Conservation (phyloP, 2,113 vertebrate genomes). For the Tylochromis polylepis region DNA sequence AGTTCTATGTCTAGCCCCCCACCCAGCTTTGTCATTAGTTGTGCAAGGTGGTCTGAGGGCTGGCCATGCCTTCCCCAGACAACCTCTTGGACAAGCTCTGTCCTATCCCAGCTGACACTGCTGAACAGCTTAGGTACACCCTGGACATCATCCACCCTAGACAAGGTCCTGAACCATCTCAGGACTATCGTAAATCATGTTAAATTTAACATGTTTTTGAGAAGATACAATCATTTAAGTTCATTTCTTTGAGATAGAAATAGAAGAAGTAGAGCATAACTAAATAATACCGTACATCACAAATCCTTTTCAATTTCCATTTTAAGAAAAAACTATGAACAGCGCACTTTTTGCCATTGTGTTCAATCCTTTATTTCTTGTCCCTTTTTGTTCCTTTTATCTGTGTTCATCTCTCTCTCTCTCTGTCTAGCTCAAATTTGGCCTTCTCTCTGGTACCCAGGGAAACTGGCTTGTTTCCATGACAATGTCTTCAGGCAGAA, state of each 20-base stretch:
- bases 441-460: conserved; percentile 64
- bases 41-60: not conserved
- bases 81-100: not conserved
- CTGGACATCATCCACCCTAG: not conserved
- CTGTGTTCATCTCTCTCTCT: conserved; percentile 18
- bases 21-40: not conserved
- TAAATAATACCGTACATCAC: not conserved
- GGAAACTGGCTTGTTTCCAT: conserved; percentile 73
- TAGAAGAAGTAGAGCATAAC: not conserved
- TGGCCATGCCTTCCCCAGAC: not conserved
- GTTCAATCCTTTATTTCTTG: conserved; percentile 11
- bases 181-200: not conserved
- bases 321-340: not conserved
- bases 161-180: not conserved
- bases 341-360: not conserved
- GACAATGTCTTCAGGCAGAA: conserved; percentile 71
- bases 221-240: not conserved
- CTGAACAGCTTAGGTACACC: not conserved
- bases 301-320: not conserved
- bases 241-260: not conserved
- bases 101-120: not conserved
- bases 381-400: conserved; percentile 46
- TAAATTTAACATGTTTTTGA: not conserved
- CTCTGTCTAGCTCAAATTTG: conserved; percentile 40
- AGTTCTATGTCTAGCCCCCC: not conserved